Evolutionary conservation across 1,140 invertebrate species (phyloP).

Genomic region (Drosophila pachea): DNA sequence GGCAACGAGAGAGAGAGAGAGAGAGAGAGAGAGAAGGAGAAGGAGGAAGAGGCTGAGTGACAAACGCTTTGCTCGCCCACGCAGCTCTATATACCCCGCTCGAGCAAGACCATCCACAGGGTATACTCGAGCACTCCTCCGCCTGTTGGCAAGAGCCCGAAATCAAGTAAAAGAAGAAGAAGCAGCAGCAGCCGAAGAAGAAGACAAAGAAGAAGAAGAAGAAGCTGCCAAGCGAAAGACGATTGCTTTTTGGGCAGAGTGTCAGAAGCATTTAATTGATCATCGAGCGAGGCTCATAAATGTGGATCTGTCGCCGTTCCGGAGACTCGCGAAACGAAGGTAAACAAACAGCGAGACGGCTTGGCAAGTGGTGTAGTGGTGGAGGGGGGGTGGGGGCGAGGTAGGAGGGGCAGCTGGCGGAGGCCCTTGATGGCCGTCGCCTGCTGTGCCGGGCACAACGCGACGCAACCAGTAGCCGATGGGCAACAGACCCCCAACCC

Average conservation of each 20-base stretch:
- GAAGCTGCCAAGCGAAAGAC: not conserved
- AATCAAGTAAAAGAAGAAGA: not conserved
- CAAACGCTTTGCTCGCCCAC: too few relatives aligned
- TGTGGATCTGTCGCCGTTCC: conserved; percentile 12
- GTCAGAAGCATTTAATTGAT: conserved; percentile 46
- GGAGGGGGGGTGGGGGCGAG: not conserved
- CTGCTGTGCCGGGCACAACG: conserved; percentile 10
- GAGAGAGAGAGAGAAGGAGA: too few relatives aligned
- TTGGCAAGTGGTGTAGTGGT: not conserved
- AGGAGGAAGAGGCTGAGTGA: too few relatives aligned
- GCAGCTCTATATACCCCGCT: not conserved
- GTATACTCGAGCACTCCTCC: not conserved
- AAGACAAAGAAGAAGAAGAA: too few relatives aligned
- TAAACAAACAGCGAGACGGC: conserved; percentile 23
- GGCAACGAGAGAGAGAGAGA: too few relatives aligned
- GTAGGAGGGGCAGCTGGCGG: not conserved
- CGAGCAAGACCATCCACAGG: not conserved
- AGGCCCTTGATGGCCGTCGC: conserved; percentile 9
- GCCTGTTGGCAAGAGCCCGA: conserved; percentile 1
- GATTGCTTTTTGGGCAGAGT: conserved; percentile 13
- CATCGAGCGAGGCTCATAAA: conserved; percentile 34
- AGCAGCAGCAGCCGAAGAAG: not conserved
- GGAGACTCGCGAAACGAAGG: conserved; percentile 1
- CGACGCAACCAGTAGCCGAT: conserved; percentile 15
- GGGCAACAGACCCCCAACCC: conserved; percentile 2